Evolutionary conservation across 30 jellyfish, hydroid and myxozoan genomes (phyloP).

Genomic region (Aurelia sp.): DNA sequence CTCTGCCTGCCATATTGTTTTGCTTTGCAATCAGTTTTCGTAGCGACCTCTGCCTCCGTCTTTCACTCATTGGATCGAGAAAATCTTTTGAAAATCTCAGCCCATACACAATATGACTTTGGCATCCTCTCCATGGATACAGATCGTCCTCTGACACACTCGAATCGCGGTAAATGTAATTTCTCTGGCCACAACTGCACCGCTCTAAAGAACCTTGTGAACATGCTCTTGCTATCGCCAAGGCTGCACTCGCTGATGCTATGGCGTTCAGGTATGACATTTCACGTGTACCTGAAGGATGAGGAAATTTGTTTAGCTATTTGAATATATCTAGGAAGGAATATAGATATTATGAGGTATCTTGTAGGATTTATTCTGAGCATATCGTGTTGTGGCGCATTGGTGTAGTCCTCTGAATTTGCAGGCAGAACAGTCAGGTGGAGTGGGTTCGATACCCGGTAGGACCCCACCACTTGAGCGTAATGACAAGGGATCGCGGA

Average conservation of each 20-base stretch:
- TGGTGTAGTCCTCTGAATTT: no score
- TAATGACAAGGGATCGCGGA: no score
- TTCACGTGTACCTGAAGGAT: constrained; percentile 65
- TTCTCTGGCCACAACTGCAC: constrained; percentile 63
- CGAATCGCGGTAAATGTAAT: constrained; percentile 45
- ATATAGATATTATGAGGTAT: no score
- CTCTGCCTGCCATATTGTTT: constrained; percentile 80
- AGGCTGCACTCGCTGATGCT: constrained; percentile 86
- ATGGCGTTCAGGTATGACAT: constrained; percentile 75
- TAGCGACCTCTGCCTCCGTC: constrained; percentile 56
- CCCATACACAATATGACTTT: constrained; percentile 56
- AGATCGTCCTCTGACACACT: constrained; percentile 25
- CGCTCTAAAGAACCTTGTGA: constrained; percentile 55
- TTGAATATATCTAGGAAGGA: no score
- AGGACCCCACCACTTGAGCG: no score
- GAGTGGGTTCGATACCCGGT: no score
- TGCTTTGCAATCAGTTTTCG: constrained; percentile 66
- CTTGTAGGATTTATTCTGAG: no score
- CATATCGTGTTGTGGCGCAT: no score
- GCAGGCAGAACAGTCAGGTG: no score
- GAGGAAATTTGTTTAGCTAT: background rate
- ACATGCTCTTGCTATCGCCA: constrained; percentile 73
- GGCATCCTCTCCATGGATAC: constrained; percentile 76
- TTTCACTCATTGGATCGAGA: constrained; percentile 70
- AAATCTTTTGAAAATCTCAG: constrained; percentile 61